Evolutionary conservation across 1,140 invertebrate species (phyloP).

Genomic region (Drosophila triauraria): DNA sequence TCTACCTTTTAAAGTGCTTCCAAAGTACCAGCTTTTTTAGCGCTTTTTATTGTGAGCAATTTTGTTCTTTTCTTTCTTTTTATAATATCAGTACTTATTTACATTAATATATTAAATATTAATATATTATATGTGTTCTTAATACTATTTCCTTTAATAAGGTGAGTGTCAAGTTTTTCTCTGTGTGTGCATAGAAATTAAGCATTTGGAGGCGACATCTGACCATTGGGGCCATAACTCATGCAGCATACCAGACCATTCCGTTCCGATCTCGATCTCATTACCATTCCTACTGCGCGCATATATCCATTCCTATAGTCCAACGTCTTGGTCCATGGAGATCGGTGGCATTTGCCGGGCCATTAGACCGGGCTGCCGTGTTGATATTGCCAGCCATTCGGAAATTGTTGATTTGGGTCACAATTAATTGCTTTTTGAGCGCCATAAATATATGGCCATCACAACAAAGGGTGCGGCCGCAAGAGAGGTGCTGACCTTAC

Average conservation of each 20-base stretch:
- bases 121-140: too few relatives aligned
- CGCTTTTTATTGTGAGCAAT: too few relatives aligned
- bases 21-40: too few relatives aligned
- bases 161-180: background rate
- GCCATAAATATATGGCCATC: slow-evolving; percentile 75
- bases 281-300: slow-evolving; percentile 37
- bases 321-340: slow-evolving; percentile 46
- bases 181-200: slow-evolving; percentile 59
- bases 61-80: too few relatives aligned
- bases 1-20: too few relatives aligned
- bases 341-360: slow-evolving; percentile 67
- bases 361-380: slow-evolving; percentile 59
- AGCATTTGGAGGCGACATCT: slow-evolving; percentile 75
- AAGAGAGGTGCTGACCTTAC: slow-evolving; percentile 36
- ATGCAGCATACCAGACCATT: slow-evolving; percentile 50
- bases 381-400: slow-evolving; percentile 57
- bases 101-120: too few relatives aligned
- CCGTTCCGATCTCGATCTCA: slow-evolving; percentile 36
- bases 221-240: slow-evolving; percentile 45
- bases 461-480: slow-evolving; percentile 69
- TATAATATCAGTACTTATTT: too few relatives aligned
- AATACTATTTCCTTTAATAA: too few relatives aligned
- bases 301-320: slow-evolving; percentile 31
- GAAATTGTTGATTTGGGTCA: slow-evolving; percentile 77
- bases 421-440: slow-evolving; percentile 78